Evolutionary conservation across 64 coral and sea anemone genomes (phyloP).

Genomic region (Montipora efflorescens): DNA sequence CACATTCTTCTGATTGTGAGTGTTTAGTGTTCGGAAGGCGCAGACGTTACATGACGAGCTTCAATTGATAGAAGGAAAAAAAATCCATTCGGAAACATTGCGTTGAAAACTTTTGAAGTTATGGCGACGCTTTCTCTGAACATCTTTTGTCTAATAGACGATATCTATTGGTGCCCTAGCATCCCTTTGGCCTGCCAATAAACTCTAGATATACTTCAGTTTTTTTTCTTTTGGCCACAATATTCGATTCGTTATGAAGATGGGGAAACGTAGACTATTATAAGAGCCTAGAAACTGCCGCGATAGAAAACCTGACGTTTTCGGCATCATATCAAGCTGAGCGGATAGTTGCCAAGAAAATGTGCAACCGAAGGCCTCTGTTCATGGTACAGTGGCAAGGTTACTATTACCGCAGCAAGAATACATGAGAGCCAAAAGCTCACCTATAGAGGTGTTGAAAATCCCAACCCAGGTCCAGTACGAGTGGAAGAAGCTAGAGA

Average conservation of each 20-base stretch:
- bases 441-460: constrained; percentile 16
- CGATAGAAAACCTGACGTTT: too few species aligned
- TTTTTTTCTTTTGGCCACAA: too few species aligned
- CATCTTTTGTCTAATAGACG: not conserved
- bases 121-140: not conserved
- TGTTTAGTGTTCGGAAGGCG: not conserved
- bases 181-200: too few species aligned
- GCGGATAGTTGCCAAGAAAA: not conserved
- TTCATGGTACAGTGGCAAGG: constrained; percentile 33
- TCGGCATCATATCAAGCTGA: too few species aligned
- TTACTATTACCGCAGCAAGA: not conserved
- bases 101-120: not conserved
- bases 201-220: too few species aligned
- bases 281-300: too few species aligned
- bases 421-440: constrained; percentile 2
- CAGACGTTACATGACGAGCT: not conserved
- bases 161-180: too few species aligned
- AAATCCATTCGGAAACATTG: not conserved
- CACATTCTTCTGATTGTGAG: not conserved
- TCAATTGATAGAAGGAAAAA: not conserved
- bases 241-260: too few species aligned
- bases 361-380: not conserved
- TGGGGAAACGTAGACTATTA: too few species aligned
- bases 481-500: constrained; percentile 4
- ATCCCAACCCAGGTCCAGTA: not conserved